phyloP scores from a whole-genome alignment of 2,797 vertebrate genomes.

The Neopelma chrysocephalum region DNA sequence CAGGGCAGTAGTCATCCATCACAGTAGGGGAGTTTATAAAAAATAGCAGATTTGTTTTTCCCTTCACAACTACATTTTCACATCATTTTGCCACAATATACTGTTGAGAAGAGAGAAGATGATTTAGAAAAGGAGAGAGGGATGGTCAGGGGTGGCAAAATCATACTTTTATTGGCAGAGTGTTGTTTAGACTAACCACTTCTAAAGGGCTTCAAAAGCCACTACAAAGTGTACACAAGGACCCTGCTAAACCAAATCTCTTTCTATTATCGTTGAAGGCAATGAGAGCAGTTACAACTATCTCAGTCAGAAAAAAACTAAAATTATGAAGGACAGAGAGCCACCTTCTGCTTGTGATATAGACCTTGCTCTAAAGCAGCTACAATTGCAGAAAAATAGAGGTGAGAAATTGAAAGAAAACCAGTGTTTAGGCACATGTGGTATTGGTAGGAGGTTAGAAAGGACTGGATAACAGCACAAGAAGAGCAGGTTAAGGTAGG shows the following conservation, averaged over 20 bases:
- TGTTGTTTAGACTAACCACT: neutral
- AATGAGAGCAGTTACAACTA: neutral
- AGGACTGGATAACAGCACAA: neutral
- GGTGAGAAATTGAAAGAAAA: neutral
- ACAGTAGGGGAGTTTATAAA: neutral
- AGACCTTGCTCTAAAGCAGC: neutral
- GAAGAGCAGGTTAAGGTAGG: neutral
- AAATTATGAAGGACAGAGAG: neutral
- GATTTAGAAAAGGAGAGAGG: neutral
- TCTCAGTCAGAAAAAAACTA: neutral
- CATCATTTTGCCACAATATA: neutral
- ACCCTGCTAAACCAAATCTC: neutral
- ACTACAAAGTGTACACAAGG: neutral
- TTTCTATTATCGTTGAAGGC: neutral
- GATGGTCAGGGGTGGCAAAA: neutral
- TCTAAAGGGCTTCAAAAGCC: neutral
- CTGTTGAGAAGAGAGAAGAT: neutral
- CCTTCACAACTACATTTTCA: neutral
- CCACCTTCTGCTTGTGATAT: neutral
- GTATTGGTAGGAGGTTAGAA: neutral
- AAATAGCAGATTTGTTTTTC: neutral
- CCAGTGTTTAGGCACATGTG: neutral
- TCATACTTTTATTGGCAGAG: neutral
- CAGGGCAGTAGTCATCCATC: neutral
- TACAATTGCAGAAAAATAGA: neutral